These are phyloP conservation scores for Leptinotarsa undecemlineata DNA, from an alignment of 1,140 invertebrate genomes.

Conservation along the genomic window DNA sequence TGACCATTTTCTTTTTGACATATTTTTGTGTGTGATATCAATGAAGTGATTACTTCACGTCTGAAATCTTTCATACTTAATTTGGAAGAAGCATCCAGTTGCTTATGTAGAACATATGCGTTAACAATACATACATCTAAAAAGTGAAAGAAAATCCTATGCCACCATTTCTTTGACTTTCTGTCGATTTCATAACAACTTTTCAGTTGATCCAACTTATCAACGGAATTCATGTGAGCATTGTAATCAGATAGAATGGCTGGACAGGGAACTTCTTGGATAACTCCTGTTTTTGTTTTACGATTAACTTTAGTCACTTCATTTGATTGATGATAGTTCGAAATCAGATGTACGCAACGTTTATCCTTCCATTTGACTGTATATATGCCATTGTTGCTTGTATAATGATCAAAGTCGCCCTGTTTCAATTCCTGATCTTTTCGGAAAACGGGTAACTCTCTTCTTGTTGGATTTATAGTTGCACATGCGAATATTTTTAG, in stretches of 20 bases:
- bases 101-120: slow-evolving; percentile 6
- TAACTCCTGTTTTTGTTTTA: slow-evolving; percentile 40
- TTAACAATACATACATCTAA: slow-evolving; percentile 12
- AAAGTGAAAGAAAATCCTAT: slow-evolving; percentile 47
- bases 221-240: slow-evolving; percentile 36
- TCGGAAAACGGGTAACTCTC: slow-evolving; percentile 46
- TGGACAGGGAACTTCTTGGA: background rate
- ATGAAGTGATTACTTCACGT: slow-evolving; percentile 6
- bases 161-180: slow-evolving; percentile 54
- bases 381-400: slow-evolving; percentile 42
- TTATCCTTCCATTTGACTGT: slow-evolving; percentile 27
- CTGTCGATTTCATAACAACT: slow-evolving; percentile 46
- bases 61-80: slow-evolving; percentile 7
- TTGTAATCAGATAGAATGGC: slow-evolving; percentile 17
- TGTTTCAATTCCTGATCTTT: slow-evolving; percentile 49
- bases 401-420: slow-evolving; percentile 52
- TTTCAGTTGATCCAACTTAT: slow-evolving; percentile 51
- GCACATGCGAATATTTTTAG: slow-evolving; percentile 44
- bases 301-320: slow-evolving; percentile 49
- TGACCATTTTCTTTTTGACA: background rate
- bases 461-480: slow-evolving; percentile 52
- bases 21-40: slow-evolving; percentile 3
- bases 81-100: background rate
- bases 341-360: slow-evolving; percentile 53
- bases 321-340: slow-evolving; percentile 53